These are phyloP conservation scores for Tetrao urogallus DNA, from an alignment of 2,113 vertebrate species.

Conservation along the genomic window DNA sequence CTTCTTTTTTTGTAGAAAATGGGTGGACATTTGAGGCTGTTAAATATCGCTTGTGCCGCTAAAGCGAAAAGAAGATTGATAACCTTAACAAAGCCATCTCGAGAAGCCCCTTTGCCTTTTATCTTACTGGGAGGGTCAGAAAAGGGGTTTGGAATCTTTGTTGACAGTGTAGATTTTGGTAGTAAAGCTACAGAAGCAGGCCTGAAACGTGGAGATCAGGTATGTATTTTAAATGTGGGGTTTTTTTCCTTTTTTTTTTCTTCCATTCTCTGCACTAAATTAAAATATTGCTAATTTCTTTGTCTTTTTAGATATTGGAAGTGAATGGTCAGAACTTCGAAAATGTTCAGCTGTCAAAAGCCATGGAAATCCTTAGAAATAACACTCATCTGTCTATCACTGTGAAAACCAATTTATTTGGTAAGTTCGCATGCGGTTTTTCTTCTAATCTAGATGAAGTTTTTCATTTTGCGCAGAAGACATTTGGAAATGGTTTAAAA, in stretches of 20 bases:
- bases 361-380: conserved; percentile 98
- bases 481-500: neutral
- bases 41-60: conserved; percentile 98
- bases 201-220: conserved; percentile 97
- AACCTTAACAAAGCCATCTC: conserved; percentile 93
- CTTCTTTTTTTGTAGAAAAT: conserved; percentile 87
- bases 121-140: conserved; percentile 94
- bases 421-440: conserved; percentile 73
- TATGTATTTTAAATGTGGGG: conserved; percentile 41
- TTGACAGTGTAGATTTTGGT: conserved; percentile 92
- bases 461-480: neutral
- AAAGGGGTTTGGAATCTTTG: conserved; percentile 95
- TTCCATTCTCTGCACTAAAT: neutral
- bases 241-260: neutral
- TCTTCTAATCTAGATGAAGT: neutral
- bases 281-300: neutral
- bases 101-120: conserved; percentile 94
- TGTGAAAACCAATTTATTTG: conserved; percentile 99
- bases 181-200: conserved; percentile 95
- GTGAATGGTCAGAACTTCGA: conserved; percentile 99
- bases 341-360: conserved; percentile 96
- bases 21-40: conserved; percentile 96
- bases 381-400: conserved; percentile 99
- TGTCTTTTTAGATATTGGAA: conserved; percentile 89
- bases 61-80: conserved; percentile 96